These are phyloP conservation scores for Melanostoma mellinum DNA, from an alignment of 2,888 invertebrate genomes.

Conservation along the genomic window DNA sequence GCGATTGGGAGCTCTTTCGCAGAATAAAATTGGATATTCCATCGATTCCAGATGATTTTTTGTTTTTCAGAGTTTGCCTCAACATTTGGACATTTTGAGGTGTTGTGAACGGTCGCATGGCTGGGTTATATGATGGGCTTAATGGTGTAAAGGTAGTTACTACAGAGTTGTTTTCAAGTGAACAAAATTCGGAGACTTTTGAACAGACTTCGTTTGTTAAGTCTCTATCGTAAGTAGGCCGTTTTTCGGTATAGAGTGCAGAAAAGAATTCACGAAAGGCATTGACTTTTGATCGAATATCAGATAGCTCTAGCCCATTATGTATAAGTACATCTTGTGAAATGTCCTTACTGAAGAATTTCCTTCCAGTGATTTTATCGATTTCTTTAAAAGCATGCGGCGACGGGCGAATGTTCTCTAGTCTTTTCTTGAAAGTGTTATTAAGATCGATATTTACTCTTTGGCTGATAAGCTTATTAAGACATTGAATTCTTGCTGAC, in stretches of 20 bases:
- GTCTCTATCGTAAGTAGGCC: background rate
- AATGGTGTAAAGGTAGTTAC: too few relatives aligned
- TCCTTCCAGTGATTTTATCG: background rate
- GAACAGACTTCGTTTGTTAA: background rate
- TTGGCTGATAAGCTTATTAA: conserved; percentile 1
- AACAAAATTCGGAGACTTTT: background rate
- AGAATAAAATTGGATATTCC: too few relatives aligned
- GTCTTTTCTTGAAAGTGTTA: background rate
- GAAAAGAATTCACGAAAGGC: conserved; percentile 18
- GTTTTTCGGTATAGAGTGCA: background rate
- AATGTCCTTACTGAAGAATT: background rate
- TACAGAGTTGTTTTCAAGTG: background rate
- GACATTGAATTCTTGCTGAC: conserved; percentile 6
- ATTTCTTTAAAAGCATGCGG: conserved; percentile 17
- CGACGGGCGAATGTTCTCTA: background rate
- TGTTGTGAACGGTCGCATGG: too few relatives aligned
- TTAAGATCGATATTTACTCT: conserved; percentile 16
- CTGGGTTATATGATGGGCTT: too few relatives aligned
- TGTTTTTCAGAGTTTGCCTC: too few relatives aligned
- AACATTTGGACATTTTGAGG: too few relatives aligned
- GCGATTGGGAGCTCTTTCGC: too few relatives aligned
- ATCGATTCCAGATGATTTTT: too few relatives aligned
- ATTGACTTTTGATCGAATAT: conserved; percentile 14
- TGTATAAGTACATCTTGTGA: conserved; percentile 16
- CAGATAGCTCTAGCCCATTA: conserved; percentile 9